Evolutionary conservation across 1,140 invertebrate genomes (phyloP), one percentile per base, ranked within the genome.

Genomic region (Dinothrombium tinctorium): DNA sequence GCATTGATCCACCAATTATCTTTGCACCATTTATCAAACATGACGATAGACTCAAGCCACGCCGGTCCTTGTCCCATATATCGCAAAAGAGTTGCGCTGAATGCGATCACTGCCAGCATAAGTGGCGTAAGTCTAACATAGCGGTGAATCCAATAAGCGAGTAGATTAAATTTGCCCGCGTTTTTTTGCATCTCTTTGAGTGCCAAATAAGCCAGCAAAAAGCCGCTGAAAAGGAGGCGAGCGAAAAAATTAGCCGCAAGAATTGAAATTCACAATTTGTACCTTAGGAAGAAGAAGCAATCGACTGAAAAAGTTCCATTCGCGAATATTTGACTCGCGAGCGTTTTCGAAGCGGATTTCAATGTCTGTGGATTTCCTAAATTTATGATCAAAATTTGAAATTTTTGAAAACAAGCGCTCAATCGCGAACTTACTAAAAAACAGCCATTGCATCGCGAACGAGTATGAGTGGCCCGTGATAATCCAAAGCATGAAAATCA

Each of bases 1-100:
- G 46, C 29, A 38, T 57, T 56, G 7, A 48, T 40, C 52, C 51
- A 56, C 51, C 54, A 55, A 37, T 52, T 51, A 7, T 47, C 38
- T 28, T 44, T 42, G 38, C 55, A 56, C 51, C 51, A 53, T 0
- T 11, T 12, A 26, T 53, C 48, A 23, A 46, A 53, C 48, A 51
- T 53, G 19, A 26, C 20, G 15, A 48, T 53, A 8, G 36, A 39
- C 3, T 37, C 25, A 0, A 40, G n/a, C 52, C 52, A 53, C 12
- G 41, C 33, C 2, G 52, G 52, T 12, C 52, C 52, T n/a, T 35
- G 25, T n/a, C 46, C 46, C 7, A 53, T 3, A 19, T 53, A 50
- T 14, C 33, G 36, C 2, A 53, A 35, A 3, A 53, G 20, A 19
- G 19, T 47, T 4, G 50, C 52, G 33, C 49, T 37, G 19, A 51